A percentile compares a stretch with the other conserved stretches of the same genome.
Evolutionary conservation across 2,888 invertebrate genomes (phyloP).

Genomic region (Epinotia brunnichana): DNA sequence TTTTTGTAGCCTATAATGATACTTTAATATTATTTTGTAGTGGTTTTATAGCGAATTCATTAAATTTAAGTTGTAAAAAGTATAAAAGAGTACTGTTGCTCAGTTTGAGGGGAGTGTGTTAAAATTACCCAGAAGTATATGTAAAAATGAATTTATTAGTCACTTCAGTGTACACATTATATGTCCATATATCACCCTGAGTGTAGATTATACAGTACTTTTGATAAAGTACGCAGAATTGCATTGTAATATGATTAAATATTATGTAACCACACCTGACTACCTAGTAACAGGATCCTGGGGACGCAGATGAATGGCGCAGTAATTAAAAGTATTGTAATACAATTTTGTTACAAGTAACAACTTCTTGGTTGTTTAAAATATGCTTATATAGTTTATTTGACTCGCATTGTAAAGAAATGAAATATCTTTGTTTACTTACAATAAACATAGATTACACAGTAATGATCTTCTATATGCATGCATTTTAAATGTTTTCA

Average conservation of each 20-base stretch:
- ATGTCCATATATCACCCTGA: slow-evolving; percentile 7
- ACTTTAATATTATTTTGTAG: slow-evolving; percentile 62
- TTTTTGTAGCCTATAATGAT: slow-evolving; percentile 68
- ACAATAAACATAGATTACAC: neutral
- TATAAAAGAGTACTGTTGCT: slow-evolving; percentile 67
- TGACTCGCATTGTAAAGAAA: slow-evolving; percentile 12
- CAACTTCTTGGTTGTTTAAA: slow-evolving; percentile 18
- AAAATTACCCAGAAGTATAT: slow-evolving; percentile 52
- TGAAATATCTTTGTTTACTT: slow-evolving; percentile 5
- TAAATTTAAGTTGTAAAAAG: slow-evolving; percentile 74
- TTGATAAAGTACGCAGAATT: slow-evolving; percentile 22
- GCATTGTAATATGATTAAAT: slow-evolving; percentile 45
- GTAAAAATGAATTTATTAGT: slow-evolving; percentile 46
- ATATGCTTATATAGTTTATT: slow-evolving; percentile 33
- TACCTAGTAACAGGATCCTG: slow-evolving; percentile 10
- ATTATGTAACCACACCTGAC: slow-evolving; percentile 10
- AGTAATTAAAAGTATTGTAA: slow-evolving; percentile 8
- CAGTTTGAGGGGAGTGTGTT: slow-evolving; percentile 56
- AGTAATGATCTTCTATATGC: slow-evolving; percentile 4
- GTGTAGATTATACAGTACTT: slow-evolving; percentile 10
- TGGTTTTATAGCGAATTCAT: slow-evolving; percentile 53
- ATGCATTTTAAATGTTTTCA: slow-evolving; percentile 44
- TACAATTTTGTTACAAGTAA: slow-evolving; percentile 20
- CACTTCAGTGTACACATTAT: slow-evolving; percentile 45
- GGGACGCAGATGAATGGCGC: slow-evolving; percentile 2